phyloP scores from a whole-genome alignment of 2,888 invertebrate genomes.

The Tetheella fluctuosa region DNA sequence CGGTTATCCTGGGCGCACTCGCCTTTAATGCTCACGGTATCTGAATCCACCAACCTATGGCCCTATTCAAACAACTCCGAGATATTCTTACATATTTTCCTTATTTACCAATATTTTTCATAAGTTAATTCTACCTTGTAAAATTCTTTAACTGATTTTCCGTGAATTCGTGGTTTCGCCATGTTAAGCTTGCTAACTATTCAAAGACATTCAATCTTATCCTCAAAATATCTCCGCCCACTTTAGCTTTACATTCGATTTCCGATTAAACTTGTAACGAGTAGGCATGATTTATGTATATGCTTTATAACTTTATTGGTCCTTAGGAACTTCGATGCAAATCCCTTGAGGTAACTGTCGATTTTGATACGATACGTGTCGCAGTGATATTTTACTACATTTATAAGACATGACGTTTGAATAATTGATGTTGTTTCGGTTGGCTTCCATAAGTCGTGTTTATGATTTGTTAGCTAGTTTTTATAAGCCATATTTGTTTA shows the following conservation, averaged over 20 bases:
- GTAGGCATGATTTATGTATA: slow-evolving; percentile 55
- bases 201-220: slow-evolving; percentile 32
- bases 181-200: slow-evolving; percentile 19
- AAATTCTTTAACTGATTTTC: background rate
- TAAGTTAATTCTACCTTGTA: background rate
- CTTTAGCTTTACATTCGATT: slow-evolving; percentile 20
- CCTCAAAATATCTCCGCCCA: slow-evolving; percentile 14
- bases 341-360: slow-evolving; percentile 42
- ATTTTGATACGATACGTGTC: slow-evolving; percentile 44
- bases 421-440: slow-evolving; percentile 33
- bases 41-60: slow-evolving; percentile 43
- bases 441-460: slow-evolving; percentile 28
- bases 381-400: slow-evolving; percentile 42
- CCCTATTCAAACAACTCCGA: slow-evolving; percentile 38
- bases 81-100: slow-evolving; percentile 25
- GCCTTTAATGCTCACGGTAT: slow-evolving; percentile 44
- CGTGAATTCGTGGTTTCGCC: background rate
- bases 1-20: slow-evolving; percentile 49
- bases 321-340: slow-evolving; percentile 45
- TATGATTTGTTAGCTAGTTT: slow-evolving; percentile 30
- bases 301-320: slow-evolving; percentile 56
- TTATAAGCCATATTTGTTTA: slow-evolving; percentile 20
- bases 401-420: slow-evolving; percentile 30
- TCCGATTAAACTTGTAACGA: slow-evolving; percentile 50
- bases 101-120: background rate